Evolutionary conservation across 1,140 invertebrate genomes (phyloP), one percentile per base, ranked within the genome.

Genomic region (Globodera rostochiensis): DNA sequence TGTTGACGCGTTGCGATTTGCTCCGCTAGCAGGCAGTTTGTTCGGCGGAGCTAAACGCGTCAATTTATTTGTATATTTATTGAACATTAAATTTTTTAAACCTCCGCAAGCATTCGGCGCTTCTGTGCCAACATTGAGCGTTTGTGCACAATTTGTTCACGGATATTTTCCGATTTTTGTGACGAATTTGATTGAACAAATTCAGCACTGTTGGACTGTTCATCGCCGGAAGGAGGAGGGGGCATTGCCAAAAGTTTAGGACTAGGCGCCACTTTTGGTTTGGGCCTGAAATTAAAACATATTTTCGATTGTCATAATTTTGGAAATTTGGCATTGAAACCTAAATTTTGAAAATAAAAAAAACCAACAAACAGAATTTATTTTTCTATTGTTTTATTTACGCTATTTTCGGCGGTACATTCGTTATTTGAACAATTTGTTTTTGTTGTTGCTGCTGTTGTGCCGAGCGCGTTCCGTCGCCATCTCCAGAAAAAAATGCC

Each of bases 331-430:
- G 36, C 36, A 36, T 36, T 53, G 9, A 53, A 53, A 53, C 3
- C 15, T 7, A 53, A 53, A 53, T 53, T 53, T 53, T 53, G 9
- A 53, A 53, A 53, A 53, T 53, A 53, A 53, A 70, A 6, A 70
- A 13, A 11, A 1, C n/a, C n/a, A 15, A 8, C 9, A 13, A 9
- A 21, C 8, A 70, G 21, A 70, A 8, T 70, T 70, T 21, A 6
- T 36, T 36, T 36, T 36, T 36, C 36, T 36, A 36, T 36, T 36
- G 36, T 36, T 36, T 36, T 45, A 4, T 71, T 71, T 71, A 71
- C 69, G 69, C 69, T 6, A 71, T 71, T 78, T 78, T 78, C 8
- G 77, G 77, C 36, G 53, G 25, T 11, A 76, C 47, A 49, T 57
- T 76, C 57, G 74, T 45, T 76, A 19, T 9, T 50, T 15, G 64